phyloP scores from a whole-genome alignment of 2,113 vertebrate species.

The Aldabrachelys gigantea region DNA sequence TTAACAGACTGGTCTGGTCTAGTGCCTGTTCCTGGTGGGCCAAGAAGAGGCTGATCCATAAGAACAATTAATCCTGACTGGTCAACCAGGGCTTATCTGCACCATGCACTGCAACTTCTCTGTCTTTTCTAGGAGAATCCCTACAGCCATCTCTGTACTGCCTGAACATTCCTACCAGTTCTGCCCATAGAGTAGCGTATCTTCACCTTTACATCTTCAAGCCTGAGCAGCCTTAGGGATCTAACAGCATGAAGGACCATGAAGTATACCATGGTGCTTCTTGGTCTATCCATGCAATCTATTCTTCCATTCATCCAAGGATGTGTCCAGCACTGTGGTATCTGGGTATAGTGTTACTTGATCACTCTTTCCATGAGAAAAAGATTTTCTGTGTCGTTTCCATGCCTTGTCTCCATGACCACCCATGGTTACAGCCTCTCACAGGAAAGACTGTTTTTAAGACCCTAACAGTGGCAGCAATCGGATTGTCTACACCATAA shows the following conservation, averaged over 20 bases:
- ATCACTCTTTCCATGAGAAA: neutral
- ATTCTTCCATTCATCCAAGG: neutral
- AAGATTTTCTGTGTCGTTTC: neutral
- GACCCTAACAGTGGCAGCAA: neutral
- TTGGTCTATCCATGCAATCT: rapidly evolving
- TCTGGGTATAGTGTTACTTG: neutral
- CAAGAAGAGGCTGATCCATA: neutral
- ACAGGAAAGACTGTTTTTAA: neutral
- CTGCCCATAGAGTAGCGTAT: neutral
- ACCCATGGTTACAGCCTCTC: neutral
- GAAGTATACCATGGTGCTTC: rapidly evolving
- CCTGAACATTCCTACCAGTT: neutral
- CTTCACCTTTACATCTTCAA: rapidly evolving
- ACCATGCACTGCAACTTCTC: rapidly evolving
- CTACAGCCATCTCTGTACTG: neutral
- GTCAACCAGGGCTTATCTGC: neutral
- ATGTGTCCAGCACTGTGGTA: neutral
- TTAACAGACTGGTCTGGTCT: neutral
- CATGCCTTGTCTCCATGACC: neutral
- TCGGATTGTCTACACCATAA: neutral
- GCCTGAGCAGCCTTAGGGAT: rapidly evolving
- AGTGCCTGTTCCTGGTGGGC: neutral
- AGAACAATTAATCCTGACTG: neutral
- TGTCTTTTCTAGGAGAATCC: neutral
- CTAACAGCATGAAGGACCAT: neutral